These are phyloP conservation scores for Pachyseris speciosa DNA, from an alignment of 64 coral and sea anemone genomes.

Conservation along the genomic window DNA sequence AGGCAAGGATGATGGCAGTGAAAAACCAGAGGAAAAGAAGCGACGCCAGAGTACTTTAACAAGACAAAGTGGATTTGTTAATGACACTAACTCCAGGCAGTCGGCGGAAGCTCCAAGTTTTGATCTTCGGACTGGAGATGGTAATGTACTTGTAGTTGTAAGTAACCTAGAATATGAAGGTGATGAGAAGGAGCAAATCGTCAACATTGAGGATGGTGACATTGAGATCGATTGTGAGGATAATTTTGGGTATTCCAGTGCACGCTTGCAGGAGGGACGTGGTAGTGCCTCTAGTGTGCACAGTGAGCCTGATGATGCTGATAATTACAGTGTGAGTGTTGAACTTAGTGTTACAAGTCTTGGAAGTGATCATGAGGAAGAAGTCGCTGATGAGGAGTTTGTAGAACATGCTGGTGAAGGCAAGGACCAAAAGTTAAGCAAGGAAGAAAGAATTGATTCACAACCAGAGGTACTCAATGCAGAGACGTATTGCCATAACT, in stretches of 20 bases:
- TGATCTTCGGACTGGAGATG: slow-evolving; percentile 76
- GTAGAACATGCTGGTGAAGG: background rate
- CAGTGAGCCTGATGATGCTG: slow-evolving; percentile 83
- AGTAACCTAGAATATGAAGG: slow-evolving; percentile 54
- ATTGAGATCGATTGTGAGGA: slow-evolving; percentile 75
- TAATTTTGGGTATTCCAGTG: slow-evolving; percentile 79
- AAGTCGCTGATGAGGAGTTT: slow-evolving; percentile 36
- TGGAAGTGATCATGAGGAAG: slow-evolving; percentile 76
- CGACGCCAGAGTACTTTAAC: slow-evolving; percentile 53
- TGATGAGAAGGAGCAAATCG: slow-evolving; percentile 26
- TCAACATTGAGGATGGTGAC: slow-evolving; percentile 45
- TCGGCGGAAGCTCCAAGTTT: slow-evolving; percentile 52
- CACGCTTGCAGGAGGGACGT: slow-evolving; percentile 45
- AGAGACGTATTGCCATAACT: background rate
- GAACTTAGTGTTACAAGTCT: slow-evolving; percentile 86
- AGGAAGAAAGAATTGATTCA: background rate
- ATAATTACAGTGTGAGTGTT: slow-evolving; percentile 83
- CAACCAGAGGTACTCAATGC: background rate
- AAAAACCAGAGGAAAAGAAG: slow-evolving; percentile 4
- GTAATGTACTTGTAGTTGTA: slow-evolving; percentile 66
- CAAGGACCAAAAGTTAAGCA: background rate
- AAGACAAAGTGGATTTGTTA: slow-evolving; percentile 69
- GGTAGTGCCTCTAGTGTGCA: slow-evolving; percentile 81
- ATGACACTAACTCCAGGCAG: slow-evolving; percentile 40
- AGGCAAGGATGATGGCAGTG: background rate